These are phyloP conservation scores for Leptopilina boulardi DNA, from an alignment of 1,140 invertebrate genomes.

Conservation along the genomic window DNA sequence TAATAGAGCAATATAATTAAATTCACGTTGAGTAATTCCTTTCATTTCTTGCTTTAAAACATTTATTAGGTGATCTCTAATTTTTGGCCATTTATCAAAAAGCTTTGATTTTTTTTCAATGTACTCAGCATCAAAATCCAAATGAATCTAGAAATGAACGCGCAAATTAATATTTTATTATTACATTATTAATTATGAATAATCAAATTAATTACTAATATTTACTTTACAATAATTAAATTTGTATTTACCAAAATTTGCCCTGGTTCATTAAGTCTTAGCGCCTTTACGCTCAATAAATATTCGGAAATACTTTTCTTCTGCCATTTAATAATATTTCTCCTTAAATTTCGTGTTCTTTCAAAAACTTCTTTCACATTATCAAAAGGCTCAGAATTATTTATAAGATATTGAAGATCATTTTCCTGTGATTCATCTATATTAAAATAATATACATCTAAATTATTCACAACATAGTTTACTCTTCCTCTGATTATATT, in stretches of 20 bases:
- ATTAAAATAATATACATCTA: neutral
- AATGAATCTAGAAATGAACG: neutral
- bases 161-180: neutral
- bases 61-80: neutral
- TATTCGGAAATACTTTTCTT: neutral
- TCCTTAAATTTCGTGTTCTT: neutral
- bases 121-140: neutral
- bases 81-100: neutral
- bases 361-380: neutral
- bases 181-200: neutral
- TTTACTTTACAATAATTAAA: neutral
- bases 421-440: neutral
- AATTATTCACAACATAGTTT: neutral
- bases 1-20: neutral
- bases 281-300: neutral
- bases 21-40: neutral
- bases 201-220: too few relatives aligned
- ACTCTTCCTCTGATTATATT: too few relatives aligned
- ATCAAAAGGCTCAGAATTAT: neutral
- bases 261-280: neutral
- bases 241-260: neutral
- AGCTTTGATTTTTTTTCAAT: neutral
- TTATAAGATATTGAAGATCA: neutral
- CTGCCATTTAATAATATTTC: neutral
- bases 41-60: neutral